phyloP scores from a whole-genome alignment of 2,888 invertebrate species.

The Globia sparganii region DNA sequence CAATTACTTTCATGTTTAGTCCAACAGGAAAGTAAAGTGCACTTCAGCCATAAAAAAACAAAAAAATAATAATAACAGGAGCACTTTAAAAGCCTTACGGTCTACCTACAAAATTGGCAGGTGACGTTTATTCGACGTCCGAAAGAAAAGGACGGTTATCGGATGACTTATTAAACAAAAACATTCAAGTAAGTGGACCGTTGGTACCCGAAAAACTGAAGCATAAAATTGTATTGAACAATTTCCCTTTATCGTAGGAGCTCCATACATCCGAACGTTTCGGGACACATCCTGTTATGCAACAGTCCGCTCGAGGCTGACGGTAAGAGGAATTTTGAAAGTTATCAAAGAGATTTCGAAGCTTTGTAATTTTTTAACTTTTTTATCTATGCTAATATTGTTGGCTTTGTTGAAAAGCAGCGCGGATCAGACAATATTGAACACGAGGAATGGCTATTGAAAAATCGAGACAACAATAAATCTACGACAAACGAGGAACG shows the following conservation, averaged over 20 bases:
- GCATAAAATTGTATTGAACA: slow-evolving; percentile 69
- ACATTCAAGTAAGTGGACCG: slow-evolving; percentile 60
- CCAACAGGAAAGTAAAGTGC: not conserved
- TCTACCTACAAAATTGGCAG: slow-evolving; percentile 34
- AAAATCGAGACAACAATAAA: slow-evolving; percentile 39
- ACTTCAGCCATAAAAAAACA: not conserved
- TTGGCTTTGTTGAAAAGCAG: slow-evolving; percentile 32
- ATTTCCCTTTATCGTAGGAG: slow-evolving; percentile 55
- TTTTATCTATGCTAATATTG: slow-evolving; percentile 33
- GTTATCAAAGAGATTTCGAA: slow-evolving; percentile 55
- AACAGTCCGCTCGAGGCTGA: not conserved
- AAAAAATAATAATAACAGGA: not conserved
- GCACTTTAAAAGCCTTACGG: slow-evolving; percentile 25
- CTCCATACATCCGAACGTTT: slow-evolving; percentile 42
- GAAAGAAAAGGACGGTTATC: slow-evolving; percentile 57
- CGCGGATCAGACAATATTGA: slow-evolving; percentile 22
- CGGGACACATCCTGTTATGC: slow-evolving; percentile 33
- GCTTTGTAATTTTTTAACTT: slow-evolving; percentile 43
- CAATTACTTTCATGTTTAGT: not conserved
- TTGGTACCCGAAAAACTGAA: slow-evolving; percentile 54
- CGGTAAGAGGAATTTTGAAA: slow-evolving; percentile 39
- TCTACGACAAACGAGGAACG: slow-evolving; percentile 7
- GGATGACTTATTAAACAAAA: slow-evolving; percentile 66
- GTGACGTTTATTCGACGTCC: slow-evolving; percentile 52
- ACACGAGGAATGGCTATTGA: slow-evolving; percentile 16